Base-by-base conservation (phyloP, 1,140 invertebrate genomes). In the Drosophila novamexicana region DNA sequence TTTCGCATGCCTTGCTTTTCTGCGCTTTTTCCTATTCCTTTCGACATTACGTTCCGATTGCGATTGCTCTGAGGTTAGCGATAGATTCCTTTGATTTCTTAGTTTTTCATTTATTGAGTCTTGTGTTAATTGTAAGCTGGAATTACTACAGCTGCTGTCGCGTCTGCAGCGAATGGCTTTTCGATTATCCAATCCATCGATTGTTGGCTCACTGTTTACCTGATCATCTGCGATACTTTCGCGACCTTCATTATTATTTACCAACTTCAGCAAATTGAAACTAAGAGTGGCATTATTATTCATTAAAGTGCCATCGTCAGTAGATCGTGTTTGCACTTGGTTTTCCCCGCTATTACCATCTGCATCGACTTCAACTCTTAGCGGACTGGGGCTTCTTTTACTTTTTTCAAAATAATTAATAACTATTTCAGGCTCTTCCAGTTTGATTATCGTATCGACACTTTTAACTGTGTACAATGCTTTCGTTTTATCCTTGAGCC, bases 211-310 rank as follows among this genome's bases (percentile, higher is more conserved):
- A 29, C 22, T 29, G 0, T 29, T 29, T 29, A 29, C 4, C 5
- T 29, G 29, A 14, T 36, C 14, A 10, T 36, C 44, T 18, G 12
- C n/a, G 0, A 2, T 16, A 53, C 2, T 12, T 16, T 6, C 52
- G 22, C 4, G 16, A 34, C 16, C 16, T 7, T 16, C 37, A 36
- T 65, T 9, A 39, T 64, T 49, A 14, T 74, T 45, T 5, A 52
- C 77, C 37, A 85, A 34, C 32, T 80, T 80, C 14, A 85, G 50
- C 39, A 84, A 58, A 64, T 84, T 67, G 40, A 70, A 69, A 14
- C 65, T 52, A 2, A 54, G 10, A 16, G 18, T 9, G n/a, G 18
- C 7, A 7, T 57, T 58, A n/a, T 50, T n/a, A 8, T 14, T 10
- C 14, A 37, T 14, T 36, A n/a, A 18, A n/a, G 7, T 16, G 22